A percentile compares a stretch with the other conserved stretches of the same genome.
Conservation (phyloP, 2,113 vertebrate genomes). For the Orcinus orca region DNA sequence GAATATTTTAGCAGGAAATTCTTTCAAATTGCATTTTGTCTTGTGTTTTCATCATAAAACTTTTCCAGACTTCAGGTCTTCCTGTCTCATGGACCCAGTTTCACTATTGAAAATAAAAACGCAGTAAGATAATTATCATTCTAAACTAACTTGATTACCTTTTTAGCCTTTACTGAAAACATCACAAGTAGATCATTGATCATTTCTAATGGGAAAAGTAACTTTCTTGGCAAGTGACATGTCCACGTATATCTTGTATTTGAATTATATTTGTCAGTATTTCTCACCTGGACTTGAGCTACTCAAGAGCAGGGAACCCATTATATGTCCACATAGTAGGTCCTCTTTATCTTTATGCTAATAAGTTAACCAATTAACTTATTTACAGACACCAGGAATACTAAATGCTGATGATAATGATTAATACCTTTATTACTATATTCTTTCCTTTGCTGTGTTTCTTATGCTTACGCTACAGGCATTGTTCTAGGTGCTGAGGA, state of each 20-base stretch:
- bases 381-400: background rate
- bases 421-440: background rate
- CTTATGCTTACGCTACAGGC: background rate
- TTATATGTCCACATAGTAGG: background rate
- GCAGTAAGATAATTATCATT: background rate
- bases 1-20: background rate
- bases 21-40: background rate
- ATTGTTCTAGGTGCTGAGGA: background rate
- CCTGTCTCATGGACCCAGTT: background rate
- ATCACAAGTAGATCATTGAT: background rate
- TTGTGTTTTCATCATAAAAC: background rate
- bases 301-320: background rate
- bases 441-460: background rate
- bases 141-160: background rate
- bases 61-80: background rate
- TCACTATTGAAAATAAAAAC: background rate
- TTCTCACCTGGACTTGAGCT: background rate
- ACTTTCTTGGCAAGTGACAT: background rate
- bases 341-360: background rate
- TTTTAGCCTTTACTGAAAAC: conserved; percentile 10
- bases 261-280: background rate
- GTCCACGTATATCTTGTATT: background rate
- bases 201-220: background rate
- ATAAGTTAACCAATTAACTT: background rate
- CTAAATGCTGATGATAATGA: background rate